A percentile compares a stretch with the other conserved stretches of the same genome.
phyloP scores from a whole-genome alignment of 2,113 vertebrate genomes.

The Microtus pennsylvanicus region DNA sequence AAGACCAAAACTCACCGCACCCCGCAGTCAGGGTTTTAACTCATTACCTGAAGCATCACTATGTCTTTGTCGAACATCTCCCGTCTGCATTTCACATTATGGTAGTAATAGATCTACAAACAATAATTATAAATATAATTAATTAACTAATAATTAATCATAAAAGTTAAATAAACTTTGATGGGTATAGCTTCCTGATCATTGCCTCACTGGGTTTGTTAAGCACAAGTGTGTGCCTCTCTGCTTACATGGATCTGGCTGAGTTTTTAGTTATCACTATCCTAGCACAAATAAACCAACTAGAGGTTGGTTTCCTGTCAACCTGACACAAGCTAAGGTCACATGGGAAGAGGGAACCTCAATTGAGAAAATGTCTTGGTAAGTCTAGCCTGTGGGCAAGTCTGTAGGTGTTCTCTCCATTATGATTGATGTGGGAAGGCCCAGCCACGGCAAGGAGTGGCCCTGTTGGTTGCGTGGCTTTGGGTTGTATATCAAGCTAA shows the following conservation, averaged over 20 bases:
- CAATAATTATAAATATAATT: conserved; percentile 41
- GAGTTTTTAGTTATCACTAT: not conserved
- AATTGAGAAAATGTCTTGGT: not conserved
- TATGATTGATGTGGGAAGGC: not conserved
- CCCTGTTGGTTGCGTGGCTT: not conserved
- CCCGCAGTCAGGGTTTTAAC: conserved; percentile 43
- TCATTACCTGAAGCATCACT: conserved; percentile 94
- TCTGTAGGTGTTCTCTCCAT: not conserved
- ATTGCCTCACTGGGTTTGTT: not conserved
- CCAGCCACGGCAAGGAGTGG: not conserved
- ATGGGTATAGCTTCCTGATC: not conserved
- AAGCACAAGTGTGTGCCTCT: not conserved
- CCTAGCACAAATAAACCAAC: not conserved
- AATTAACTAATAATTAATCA: not conserved
- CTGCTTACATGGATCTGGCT: too few species aligned
- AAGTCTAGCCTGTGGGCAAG: not conserved
- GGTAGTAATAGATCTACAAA: conserved; percentile 98
- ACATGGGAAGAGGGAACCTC: not conserved
- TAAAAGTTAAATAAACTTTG: conserved; percentile 33
- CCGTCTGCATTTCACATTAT: conserved; percentile 97
- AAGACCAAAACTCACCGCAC: conserved; percentile 1
- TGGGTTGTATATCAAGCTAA: not conserved
- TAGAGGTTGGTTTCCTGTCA: not conserved
- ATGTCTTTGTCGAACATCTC: conserved; percentile 99
- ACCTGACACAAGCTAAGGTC: not conserved